These are phyloP conservation scores for Cariama cristata DNA, from an alignment of 2,113 vertebrate species.

Conservation along the genomic window DNA sequence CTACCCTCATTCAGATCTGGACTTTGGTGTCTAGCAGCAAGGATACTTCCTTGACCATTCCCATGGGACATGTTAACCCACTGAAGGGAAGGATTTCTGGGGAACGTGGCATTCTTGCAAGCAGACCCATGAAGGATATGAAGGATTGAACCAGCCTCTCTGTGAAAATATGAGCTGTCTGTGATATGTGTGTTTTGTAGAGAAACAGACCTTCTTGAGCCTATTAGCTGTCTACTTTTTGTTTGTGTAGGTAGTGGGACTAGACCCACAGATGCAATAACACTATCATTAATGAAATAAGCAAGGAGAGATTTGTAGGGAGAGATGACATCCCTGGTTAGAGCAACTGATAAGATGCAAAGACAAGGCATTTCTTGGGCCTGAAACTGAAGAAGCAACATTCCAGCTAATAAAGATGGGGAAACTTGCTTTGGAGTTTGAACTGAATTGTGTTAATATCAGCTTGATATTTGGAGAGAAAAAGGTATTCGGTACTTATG, in stretches of 20 bases:
- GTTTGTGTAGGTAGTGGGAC: not conserved
- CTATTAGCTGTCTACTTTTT: not conserved
- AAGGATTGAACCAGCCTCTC: not conserved
- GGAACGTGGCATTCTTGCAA: not conserved
- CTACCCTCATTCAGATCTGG: not conserved
- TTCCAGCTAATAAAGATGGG: not conserved
- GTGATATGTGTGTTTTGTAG: not conserved
- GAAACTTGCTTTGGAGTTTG: not conserved
- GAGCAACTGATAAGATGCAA: not conserved
- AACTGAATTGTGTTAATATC: not conserved
- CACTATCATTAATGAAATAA: not conserved
- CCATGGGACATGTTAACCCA: accelerated
- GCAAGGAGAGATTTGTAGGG: not conserved
- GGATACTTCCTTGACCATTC: not conserved
- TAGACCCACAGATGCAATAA: not conserved
- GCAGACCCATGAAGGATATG: not conserved
- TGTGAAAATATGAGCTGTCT: not conserved
- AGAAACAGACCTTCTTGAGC: not conserved
- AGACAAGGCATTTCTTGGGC: not conserved
- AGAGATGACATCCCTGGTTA: not conserved
- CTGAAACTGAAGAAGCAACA: not conserved
- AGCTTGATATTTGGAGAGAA: not conserved
- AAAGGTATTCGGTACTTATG: not conserved
- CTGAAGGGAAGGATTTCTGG: not conserved
- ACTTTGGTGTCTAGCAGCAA: not conserved